These are phyloP conservation scores for Aegithalos caudatus DNA, from an alignment of 2,113 vertebrate species.

Conservation along the genomic window DNA sequence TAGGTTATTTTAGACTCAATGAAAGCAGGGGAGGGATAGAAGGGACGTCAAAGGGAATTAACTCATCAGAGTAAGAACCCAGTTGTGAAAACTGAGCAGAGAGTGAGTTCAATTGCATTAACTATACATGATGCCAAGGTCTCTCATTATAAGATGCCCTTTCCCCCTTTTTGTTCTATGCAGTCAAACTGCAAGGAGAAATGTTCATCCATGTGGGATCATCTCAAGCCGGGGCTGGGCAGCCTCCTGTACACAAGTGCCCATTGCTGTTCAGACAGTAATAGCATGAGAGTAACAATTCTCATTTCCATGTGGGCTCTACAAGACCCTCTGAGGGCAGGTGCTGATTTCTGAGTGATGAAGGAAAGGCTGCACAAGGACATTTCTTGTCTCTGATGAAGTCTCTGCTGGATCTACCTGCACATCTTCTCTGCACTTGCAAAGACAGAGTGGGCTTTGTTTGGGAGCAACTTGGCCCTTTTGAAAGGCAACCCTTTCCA, in stretches of 20 bases:
- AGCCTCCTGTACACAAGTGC: background rate
- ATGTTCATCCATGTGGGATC: fast-evolving
- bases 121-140: background rate
- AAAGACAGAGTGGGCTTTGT: background rate
- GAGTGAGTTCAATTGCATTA: constrained; percentile 25
- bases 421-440: background rate
- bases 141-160: background rate
- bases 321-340: background rate
- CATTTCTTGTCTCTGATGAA: background rate
- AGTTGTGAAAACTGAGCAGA: constrained; percentile 31
- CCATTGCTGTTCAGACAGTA: background rate
- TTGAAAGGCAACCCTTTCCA: background rate
- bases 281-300: background rate
- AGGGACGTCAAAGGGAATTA: constrained; percentile 45
- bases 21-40: background rate
- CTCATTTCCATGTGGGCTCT: background rate
- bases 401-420: background rate
- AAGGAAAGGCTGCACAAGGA: background rate
- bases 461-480: background rate
- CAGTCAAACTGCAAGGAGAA: background rate
- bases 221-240: background rate
- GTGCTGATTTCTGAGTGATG: background rate
- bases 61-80: background rate
- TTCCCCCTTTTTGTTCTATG: background rate
- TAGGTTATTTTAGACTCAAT: constrained; percentile 33